These are phyloP conservation scores for Beroe ovata DNA, from an alignment of 37 sponge, comb jelly and placozoan species.

Conservation along the genomic window DNA sequence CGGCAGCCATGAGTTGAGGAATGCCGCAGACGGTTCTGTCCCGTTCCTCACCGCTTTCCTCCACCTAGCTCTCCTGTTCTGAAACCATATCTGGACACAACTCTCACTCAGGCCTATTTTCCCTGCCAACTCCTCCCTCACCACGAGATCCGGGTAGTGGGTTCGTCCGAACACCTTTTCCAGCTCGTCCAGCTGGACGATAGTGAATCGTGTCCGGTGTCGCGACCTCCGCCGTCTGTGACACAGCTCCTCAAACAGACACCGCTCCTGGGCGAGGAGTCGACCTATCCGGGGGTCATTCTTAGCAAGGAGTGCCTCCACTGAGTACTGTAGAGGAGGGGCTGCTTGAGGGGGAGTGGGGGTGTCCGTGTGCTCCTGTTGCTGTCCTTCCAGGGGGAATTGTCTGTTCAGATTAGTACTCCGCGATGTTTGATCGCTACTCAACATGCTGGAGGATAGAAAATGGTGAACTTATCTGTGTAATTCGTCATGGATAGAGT, in stretches of 20 bases:
- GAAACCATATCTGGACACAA: slow-evolving; percentile 65
- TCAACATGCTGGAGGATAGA: background rate
- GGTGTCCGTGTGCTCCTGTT: background rate
- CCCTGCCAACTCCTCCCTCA: slow-evolving; percentile 50
- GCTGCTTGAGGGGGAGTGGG: background rate
- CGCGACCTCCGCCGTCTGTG: slow-evolving; percentile 51
- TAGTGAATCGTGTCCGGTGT: slow-evolving; percentile 57
- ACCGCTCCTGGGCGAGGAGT: slow-evolving; percentile 36
- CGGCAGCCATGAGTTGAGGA: slow-evolving; percentile 49
- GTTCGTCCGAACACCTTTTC: slow-evolving; percentile 59
- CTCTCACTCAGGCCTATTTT: slow-evolving; percentile 50
- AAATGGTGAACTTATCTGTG: too few relatives aligned
- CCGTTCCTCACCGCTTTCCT: slow-evolving; percentile 64
- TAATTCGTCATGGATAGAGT: too few relatives aligned
- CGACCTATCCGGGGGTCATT: slow-evolving; percentile 42
- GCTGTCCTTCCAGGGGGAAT: background rate
- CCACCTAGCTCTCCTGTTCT: slow-evolving; percentile 52
- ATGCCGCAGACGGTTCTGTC: slow-evolving; percentile 42
- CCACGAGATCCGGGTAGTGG: slow-evolving; percentile 53
- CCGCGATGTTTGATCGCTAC: background rate
- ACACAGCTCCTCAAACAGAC: slow-evolving; percentile 65
- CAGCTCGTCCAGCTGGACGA: slow-evolving; percentile 62
- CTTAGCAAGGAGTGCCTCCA: slow-evolving; percentile 53
- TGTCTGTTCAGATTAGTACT: background rate
- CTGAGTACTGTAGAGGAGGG: slow-evolving; percentile 63